Evolutionary conservation across 1,140 invertebrate genomes (phyloP), one percentile per base, ranked within the genome.

Genomic region (Lasioglossum baleicum): DNA sequence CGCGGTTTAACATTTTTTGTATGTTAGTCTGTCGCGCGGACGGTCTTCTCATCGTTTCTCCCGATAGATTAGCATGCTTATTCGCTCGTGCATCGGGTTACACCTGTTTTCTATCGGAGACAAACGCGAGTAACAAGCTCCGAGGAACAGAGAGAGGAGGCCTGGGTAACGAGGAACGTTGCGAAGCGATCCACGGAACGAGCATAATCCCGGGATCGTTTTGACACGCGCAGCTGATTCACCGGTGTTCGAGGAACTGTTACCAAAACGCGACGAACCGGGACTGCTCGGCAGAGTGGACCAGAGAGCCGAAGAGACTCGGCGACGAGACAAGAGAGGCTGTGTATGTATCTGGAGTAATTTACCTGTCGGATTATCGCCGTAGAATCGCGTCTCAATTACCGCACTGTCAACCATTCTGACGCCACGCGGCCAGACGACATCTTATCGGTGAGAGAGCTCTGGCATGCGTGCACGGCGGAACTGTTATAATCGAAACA

Each of bases 351-450:
- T 81, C 73, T 75, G 60, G 75, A 81, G 76, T 86, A 89, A 89
- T 89, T 88, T 84, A 79, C 79, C 83, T 85, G 88, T 89, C 87
- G 80, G 89, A 88, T 90, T 90, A 90, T 83, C 83, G 82, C 80
- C 53, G 75, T 53, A 77, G 65, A 88, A 88, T 85, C 80, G 83
- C 83, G 70, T 88, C 84, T 89, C 82, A 89, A 89, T 89, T 89
- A 89, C 84, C 51, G 82, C 79, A 79, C 73, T 81, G 87, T 88
- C 86, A 85, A 66, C 60, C 63, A 31, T 11, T 26, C 17, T 75
- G 81, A 83, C 76, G 56, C 64, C 51, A 51, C 75, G 63, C 40
- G 17, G 20, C 73, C 20, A 11, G 79, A 70, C 79, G 26, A 64
- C 60, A 15, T 56, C 60, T 70, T 81, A 76, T 76, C 74, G 79